Conservation (phyloP, 2,113 vertebrate species). For the Clarias gariepinus region DNA sequence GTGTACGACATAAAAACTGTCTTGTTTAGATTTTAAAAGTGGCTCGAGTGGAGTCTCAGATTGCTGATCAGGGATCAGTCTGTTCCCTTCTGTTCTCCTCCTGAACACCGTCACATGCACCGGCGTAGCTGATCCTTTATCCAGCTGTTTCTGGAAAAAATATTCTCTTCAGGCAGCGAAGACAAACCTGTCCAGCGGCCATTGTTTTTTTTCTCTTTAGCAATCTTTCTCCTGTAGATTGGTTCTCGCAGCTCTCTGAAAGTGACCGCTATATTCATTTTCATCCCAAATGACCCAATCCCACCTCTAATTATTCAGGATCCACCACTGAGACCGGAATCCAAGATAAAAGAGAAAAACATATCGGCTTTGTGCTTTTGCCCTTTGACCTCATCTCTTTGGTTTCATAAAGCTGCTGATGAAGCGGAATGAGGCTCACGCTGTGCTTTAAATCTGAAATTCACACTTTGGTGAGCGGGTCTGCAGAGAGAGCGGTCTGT, state of each 20-base stretch:
- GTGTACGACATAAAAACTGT: not conserved
- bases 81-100: not conserved
- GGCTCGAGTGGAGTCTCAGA: not conserved
- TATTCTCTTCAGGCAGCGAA: conserved; percentile 28
- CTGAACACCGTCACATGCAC: not conserved
- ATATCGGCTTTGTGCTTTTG: conserved; percentile 53
- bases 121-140: not conserved
- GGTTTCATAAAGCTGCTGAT: conserved; percentile 2
- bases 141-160: conserved; percentile 45
- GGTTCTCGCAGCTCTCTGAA: conserved; percentile 30
- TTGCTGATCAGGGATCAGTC: not conserved
- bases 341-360: conserved; percentile 57
- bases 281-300: conserved; percentile 58
- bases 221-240: conserved; percentile 40
- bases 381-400: conserved; percentile 25
- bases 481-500: not conserved
- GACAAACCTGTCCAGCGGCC: conserved; percentile 28
- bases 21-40: not conserved
- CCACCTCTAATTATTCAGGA: conserved; percentile 56
- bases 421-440: not conserved
- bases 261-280: conserved; percentile 59
- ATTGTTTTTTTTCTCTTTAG: conserved; percentile 32
- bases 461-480: not conserved
- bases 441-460: not conserved
- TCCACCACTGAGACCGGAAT: conserved; percentile 42